Evolutionary conservation across 2,113 vertebrate genomes (phyloP).

Genomic region (Patagioenas fasciata): DNA sequence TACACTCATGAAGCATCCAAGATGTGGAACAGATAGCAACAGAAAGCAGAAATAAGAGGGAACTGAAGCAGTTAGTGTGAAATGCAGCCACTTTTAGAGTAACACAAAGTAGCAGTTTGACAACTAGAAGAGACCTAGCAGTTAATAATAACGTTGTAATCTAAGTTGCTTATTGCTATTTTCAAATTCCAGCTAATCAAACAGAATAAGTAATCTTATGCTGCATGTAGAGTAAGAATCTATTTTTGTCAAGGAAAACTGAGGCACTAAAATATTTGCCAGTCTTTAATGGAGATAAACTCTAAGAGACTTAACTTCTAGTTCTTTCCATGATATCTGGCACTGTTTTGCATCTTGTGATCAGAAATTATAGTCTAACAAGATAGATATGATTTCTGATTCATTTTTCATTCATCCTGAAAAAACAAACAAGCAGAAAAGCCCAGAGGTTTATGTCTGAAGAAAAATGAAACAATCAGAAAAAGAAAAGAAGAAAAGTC

Average conservation of each 20-base stretch:
- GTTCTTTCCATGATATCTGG: background rate
- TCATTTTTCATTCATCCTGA: background rate
- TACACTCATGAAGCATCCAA: background rate
- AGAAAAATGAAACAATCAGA: background rate
- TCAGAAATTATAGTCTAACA: background rate
- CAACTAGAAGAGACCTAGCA: background rate
- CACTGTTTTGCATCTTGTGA: background rate
- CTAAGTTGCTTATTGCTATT: background rate
- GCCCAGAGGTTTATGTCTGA: background rate
- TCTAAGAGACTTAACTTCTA: background rate
- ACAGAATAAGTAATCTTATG: background rate
- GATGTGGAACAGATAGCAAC: background rate
- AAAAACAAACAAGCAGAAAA: background rate
- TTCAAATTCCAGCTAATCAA: background rate
- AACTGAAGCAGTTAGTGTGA: background rate
- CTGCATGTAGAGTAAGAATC: background rate
- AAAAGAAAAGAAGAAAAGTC: background rate
- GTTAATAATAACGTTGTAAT: background rate
- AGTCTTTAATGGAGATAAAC: background rate
- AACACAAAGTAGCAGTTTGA: background rate
- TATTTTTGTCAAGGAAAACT: background rate
- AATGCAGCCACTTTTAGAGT: background rate
- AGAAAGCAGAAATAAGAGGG: background rate
- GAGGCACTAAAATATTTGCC: background rate
- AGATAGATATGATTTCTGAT: background rate